These are phyloP conservation scores for Sisyra terminalis DNA, from an alignment of 2,888 invertebrate genomes.

Conservation along the genomic window DNA sequence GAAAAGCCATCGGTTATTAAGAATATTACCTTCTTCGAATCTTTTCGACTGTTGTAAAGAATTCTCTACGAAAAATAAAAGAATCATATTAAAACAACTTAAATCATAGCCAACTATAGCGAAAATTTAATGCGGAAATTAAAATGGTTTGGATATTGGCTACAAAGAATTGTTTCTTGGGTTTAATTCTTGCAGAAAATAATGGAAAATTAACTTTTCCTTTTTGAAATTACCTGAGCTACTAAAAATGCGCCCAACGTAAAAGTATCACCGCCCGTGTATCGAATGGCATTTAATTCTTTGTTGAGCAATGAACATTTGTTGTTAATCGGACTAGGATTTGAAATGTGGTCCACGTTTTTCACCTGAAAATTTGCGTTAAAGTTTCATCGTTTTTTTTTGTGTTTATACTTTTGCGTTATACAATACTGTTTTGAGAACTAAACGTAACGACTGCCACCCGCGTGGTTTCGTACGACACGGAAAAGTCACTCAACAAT, in stretches of 20 bases:
- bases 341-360: constrained; percentile 42
- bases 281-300: constrained; percentile 39
- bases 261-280: constrained; percentile 49
- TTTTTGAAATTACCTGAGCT: constrained; percentile 38
- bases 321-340: constrained; percentile 31
- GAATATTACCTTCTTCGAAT: constrained; percentile 41
- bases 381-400: too few relatives aligned
- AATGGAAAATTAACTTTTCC: too few relatives aligned
- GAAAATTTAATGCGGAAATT: too few relatives aligned
- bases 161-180: too few relatives aligned
- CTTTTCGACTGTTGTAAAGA: constrained; percentile 26
- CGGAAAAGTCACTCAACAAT: constrained; percentile 37
- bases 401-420: too few relatives aligned
- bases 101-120: too few relatives aligned
- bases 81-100: neutral
- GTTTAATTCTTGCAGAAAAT: too few relatives aligned
- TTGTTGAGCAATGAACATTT: constrained; percentile 46
- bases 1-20: constrained; percentile 55
- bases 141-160: too few relatives aligned
- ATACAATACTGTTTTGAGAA: constrained; percentile 36
- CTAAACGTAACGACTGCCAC: constrained; percentile 49
- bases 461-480: constrained; percentile 42
- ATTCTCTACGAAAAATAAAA: constrained; percentile 28
- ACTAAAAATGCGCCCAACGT: constrained; percentile 49
- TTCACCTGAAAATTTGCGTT: too few relatives aligned